Evolutionary conservation across 2,113 vertebrate species (phyloP), one percentile per base, ranked within the genome.

Genomic region (Chiloscyllium plagiosum): DNA sequence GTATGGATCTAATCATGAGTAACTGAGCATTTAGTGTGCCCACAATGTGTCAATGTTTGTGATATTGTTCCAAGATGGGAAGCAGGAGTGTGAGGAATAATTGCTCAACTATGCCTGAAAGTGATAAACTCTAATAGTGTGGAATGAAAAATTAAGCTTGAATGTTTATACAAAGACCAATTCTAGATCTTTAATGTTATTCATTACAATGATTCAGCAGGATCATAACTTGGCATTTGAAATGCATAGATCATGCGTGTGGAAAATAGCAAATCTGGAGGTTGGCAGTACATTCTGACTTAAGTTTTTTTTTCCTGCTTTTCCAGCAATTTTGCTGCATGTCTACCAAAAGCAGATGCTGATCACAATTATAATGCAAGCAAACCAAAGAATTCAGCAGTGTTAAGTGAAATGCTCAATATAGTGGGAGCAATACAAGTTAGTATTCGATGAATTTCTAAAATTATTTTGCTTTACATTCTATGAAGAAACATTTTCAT

Each of bases 341-440:
- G 96, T 90, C 96, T 98, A 70, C 97, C 97, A 50, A 97, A 97
- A 96, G 97, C 97, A 96, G 97, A 97, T 87, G 97, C 97, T 33
- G 47, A 6, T 3, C 2, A 37, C 37, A 4, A 29, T 17, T 1
- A 24, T 20, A 37, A n/a, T 66, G 5, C 61, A 93, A 37, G 33
- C 19, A 37, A 66, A 92, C 1, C 15, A 13, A 61, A 26, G 86
- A 65, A 1, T 33, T 2, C 10, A 12, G 42, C 93, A 26, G 66
- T 13, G 12, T 5, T 95, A 22, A 7, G 0, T 7, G 94, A 95
- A 95, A 95, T 95, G 4, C 2, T 33, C 2, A 0, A 5, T 4
- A 2, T 19, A 15, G 8, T 72, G 69, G 29, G 0, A 33, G 33
- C 13, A 1, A 70, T 95, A 13, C 68, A 95, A 29, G 94, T 95